Conservation (phyloP, 1,140 invertebrate genomes). For the Philotrypesis tridentata region DNA sequence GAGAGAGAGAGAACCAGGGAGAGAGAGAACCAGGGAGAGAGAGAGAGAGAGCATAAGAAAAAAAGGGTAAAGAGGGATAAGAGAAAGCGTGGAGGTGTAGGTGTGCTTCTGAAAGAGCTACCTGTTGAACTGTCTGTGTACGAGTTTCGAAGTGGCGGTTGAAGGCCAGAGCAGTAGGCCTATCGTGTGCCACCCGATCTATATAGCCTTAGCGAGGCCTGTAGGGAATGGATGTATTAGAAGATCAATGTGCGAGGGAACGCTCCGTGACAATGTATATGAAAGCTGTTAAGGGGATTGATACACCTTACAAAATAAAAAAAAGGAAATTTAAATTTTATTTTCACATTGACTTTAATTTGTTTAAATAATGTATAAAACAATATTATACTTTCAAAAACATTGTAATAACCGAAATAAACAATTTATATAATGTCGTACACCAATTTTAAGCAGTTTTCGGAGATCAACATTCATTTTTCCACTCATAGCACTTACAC, state of each 20-base stretch:
- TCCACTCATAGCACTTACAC: too few species aligned
- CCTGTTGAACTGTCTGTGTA: conserved; percentile 1
- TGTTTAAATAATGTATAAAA: too few species aligned
- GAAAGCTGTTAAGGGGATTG: too few species aligned
- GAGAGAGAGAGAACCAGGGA: not conserved
- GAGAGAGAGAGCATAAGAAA: not conserved
- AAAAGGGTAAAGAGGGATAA: not conserved
- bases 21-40: not conserved
- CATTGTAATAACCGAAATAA: too few species aligned
- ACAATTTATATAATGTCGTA: too few species aligned
- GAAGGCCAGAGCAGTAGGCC: not conserved
- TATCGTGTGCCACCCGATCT: not conserved
- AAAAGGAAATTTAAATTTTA: too few species aligned
- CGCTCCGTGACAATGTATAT: not conserved
- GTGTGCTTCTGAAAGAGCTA: conserved; percentile 18
- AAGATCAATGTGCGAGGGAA: not conserved
- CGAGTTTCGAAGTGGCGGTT: not conserved
- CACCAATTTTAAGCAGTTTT: too few species aligned
- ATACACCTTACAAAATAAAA: too few species aligned
- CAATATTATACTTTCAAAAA: too few species aligned
- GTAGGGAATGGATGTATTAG: not conserved
- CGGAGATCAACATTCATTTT: too few species aligned
- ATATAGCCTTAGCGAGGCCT: too few species aligned
- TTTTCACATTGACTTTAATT: too few species aligned
- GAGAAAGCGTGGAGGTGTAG: not conserved